Conservation (phyloP, 1,140 invertebrate species). For the Neodiprion lecontei region DNA sequence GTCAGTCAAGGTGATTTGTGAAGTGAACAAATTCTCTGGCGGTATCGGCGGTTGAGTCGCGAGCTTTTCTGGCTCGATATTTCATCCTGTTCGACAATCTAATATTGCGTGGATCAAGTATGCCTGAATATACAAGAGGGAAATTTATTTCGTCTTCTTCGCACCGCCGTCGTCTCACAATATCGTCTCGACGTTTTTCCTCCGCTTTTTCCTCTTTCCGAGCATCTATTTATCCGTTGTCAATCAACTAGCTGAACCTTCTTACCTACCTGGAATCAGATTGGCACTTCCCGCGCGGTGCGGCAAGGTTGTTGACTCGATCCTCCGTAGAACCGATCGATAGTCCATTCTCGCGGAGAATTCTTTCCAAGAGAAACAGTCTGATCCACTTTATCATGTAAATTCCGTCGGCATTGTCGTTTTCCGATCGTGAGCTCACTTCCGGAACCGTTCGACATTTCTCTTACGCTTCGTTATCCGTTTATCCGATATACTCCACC, state of each 20-base stretch:
- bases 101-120: too few species aligned
- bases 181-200: too few species aligned
- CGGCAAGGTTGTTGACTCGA: background rate
- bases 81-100: too few species aligned
- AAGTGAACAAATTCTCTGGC: too few species aligned
- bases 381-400: background rate
- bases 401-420: background rate
- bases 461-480: background rate
- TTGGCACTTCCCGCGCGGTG: background rate
- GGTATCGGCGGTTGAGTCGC: too few species aligned
- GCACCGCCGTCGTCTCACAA: too few species aligned
- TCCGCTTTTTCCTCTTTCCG: background rate
- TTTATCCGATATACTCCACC: background rate
- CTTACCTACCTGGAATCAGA: background rate
- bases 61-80: too few species aligned
- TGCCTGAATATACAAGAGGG: too few species aligned
- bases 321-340: background rate
- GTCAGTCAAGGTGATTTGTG: too few species aligned
- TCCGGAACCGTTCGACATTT: background rate
- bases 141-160: too few species aligned
- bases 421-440: background rate
- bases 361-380: background rate
- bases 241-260: background rate
- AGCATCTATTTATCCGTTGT: conserved; percentile 5
- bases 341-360: background rate